Base-by-base conservation (phyloP, 2,113 vertebrate genomes). In the Myanophis thanlyinensis region DNA sequence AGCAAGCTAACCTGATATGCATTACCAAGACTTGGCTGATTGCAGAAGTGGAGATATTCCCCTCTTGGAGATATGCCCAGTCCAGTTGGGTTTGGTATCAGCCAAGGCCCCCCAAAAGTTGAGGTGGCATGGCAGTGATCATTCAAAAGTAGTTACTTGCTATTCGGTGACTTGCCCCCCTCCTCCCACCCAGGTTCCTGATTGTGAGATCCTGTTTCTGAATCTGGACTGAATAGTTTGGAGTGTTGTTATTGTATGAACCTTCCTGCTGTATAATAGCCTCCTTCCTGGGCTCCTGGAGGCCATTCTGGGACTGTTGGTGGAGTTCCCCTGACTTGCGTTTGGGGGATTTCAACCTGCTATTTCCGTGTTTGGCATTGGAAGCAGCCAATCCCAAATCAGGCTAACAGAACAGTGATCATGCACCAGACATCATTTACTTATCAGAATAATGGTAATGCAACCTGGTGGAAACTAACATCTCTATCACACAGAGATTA, bases 181-280 rank as follows among this genome's bases (percentile, higher is more conserved):
- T 1, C 1, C 23, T 3, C 1, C 25, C 4, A n/a, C n/a, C n/a
- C 56, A 3, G 27, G 27, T 62, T 62, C 4, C 4, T n/a, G 11
- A 30, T 62, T 30, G 59, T 13, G 59, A 51, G 49, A 51, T 12
- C 11, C 49, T 51, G 53, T 67, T 67, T 67, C 62, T 67, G 62
- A 67, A n/a, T 12, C 62, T 67, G 59, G 59, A n/a, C 1, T 62
- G 59, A 62, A 62, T 27, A 62, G 59, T 62, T n/a, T 27, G 59
- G 59, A n/a, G 27, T 30, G 27, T 62, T n/a, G 4, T 12, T n/a
- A n/a, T 12, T 67, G 62, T n/a, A 5, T 30, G 10, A 62, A 11
- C 62, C 30, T 15, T n/a, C 59, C 12, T 67, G 12, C 30, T 67
- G 30, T 12, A 67, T 67, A n/a, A 67, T 30, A 67, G 15, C 12